Evolutionary conservation across 2,888 invertebrate genomes (phyloP), one percentile per base, ranked within the genome.

Genomic region (Epistrophella euchroma): DNA sequence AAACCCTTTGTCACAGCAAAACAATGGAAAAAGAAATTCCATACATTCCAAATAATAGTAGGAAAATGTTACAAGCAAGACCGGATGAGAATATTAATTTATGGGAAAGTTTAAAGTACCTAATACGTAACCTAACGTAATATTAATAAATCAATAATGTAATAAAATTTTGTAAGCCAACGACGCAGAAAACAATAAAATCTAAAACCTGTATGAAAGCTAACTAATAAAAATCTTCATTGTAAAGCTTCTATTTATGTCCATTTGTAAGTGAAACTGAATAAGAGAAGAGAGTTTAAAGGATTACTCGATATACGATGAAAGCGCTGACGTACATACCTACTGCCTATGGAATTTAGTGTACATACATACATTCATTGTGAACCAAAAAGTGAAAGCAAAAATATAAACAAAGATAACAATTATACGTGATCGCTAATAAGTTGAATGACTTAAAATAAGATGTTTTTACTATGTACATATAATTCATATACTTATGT

Each of bases 251-350:
- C 17, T 9, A 28, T 35, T 19, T 19, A 43, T 40, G 4, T 9
- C 15, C 25, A 25, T 60, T 25, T 40, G n/a, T n/a, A 40, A 40
- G 62, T 60, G 10, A 22, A 35, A n/a, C 40, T 40, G 60, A 40
- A n/a, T n/a, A 62, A 62, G 28, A n/a, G 25, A 62, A 62, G 28
- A 10, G 62, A 43, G 43, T 62, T 11, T 43, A 3, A 66, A 66
- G 64, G 64, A 66, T 66, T 19, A 47, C 11, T 47, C 17, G 35
- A 47, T 47, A 47, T 6, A 13, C 32, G 47, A 47, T 66, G 64
- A 66, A 66, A 66, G 64, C 28, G 64, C 28, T 32, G 45, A 28
- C n/a, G 25, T 25, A 4, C 6, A 13, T 62, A 22, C n/a, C n/a
- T n/a, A 2, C n/a, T 60, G 15, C 11, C 10, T 15, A 40, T 22